Conservation (phyloP, 2,113 vertebrate species). For the Odontophorus gujanensis region DNA sequence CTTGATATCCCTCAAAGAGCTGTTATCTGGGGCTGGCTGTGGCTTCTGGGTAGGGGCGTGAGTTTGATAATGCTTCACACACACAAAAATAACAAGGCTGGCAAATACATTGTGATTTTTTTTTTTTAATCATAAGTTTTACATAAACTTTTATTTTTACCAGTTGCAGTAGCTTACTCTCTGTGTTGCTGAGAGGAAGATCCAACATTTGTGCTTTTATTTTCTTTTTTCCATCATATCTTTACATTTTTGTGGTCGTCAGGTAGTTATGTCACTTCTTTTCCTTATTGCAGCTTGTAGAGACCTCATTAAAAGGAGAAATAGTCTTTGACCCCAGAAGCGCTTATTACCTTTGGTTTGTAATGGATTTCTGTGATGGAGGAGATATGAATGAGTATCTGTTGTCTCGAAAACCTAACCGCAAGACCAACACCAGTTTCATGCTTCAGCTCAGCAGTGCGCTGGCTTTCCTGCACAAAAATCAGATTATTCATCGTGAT, state of each 20-base stretch:
- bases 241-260: accelerated
- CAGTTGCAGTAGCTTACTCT: neutral
- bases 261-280: neutral
- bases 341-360: slow-evolving; percentile 97
- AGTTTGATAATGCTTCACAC: neutral
- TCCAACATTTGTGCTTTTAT: neutral
- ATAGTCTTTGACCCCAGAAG: slow-evolving; percentile 93
- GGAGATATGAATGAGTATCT: slow-evolving; percentile 98
- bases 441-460: slow-evolving; percentile 98
- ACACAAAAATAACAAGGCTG: neutral
- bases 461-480: slow-evolving; percentile 95
- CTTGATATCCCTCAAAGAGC: neutral
- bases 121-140: neutral
- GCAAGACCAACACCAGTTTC: slow-evolving; percentile 96
- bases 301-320: slow-evolving; percentile 96
- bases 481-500: slow-evolving; percentile 96
- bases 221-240: neutral
- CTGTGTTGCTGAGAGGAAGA: neutral
- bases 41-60: slow-evolving; percentile 2
- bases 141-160: neutral
- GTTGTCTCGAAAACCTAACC: slow-evolving; percentile 92
- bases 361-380: slow-evolving; percentile 98
- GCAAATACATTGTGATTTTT: slow-evolving; percentile 17
- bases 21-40: slow-evolving; percentile 40
- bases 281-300: slow-evolving; percentile 86